Base-by-base conservation (phyloP, 2,797 vertebrate species). In the Lepilemur ruficaudatus region DNA sequence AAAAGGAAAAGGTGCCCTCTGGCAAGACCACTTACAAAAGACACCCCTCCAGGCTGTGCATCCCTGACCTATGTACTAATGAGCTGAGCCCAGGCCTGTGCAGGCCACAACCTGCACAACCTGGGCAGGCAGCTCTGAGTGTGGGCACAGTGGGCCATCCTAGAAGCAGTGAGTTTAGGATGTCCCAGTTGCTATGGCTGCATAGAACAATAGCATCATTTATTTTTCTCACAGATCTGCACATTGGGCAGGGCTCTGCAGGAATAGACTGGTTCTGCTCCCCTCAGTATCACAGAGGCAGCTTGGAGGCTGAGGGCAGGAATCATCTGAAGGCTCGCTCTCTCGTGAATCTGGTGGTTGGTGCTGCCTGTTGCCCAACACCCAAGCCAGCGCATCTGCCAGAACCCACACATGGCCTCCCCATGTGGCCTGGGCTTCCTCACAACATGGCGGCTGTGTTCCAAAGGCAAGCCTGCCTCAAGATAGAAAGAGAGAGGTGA, bases 271-370 rank as follows among this genome's bases (percentile, higher is more conserved):
- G 15, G 25, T 46, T 72, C 72, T 48, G 38, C 23, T 72, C 18
- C 2, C 20, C 32, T 80, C 7, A 9, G 41, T 1, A 0, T 52
- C 50, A 4, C 43, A 2, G 35, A 13, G 23, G 22, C 0, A 28
- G 18, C 2, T 43, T n/a, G 20, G 41, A 86, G 32, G 48, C 7
- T 3, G 38, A 59, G 69, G 32, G 32, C 18, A 28, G 23, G 25
- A 65, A n/a, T 57, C 38, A 10, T 7, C 28, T n/a, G 38, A 80
- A 48, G 8, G 20, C 30, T 35, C 7, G 8, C 14, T 76, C 30
- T 79, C 23, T 6, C 9, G 0, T 0, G 2, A 25, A 11, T 12
- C 63, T 55, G 15, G 7, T 22, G 32, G n/a, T 38, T 43, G 50
- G 61, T 84, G n/a, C 61, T 67, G n/a, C 52, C 30, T 25, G 2